Conservation (phyloP, 2,797 vertebrate genomes). For the Pristis pectinata region DNA sequence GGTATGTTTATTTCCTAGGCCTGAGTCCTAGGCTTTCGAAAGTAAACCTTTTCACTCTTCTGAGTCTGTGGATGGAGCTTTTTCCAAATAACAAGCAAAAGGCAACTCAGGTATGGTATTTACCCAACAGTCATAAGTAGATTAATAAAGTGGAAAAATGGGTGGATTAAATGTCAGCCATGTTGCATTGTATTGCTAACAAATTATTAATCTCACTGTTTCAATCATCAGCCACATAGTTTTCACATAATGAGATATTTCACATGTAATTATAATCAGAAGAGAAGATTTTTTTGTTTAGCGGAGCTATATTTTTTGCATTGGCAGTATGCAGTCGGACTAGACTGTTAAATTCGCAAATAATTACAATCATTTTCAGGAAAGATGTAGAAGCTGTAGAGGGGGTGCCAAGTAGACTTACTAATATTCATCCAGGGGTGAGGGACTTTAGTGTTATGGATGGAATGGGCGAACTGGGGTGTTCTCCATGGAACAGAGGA, state of each 20-base stretch:
- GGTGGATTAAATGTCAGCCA: background rate
- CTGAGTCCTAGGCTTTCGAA: slow-evolving; percentile 79
- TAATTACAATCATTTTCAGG: background rate
- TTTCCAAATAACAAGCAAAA: slow-evolving; percentile 62
- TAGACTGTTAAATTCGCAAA: background rate
- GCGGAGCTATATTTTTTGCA: background rate
- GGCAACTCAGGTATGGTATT: slow-evolving; percentile 9
- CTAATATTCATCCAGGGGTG: no score
- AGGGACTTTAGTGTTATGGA: background rate
- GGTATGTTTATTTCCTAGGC: slow-evolving; percentile 55
- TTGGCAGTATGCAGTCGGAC: background rate
- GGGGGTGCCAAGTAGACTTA: no score
- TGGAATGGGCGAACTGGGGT: background rate
- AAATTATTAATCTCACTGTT: background rate
- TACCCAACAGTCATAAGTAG: background rate
- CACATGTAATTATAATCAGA: background rate
- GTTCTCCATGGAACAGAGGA: no score
- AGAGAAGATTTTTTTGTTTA: background rate
- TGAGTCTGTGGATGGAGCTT: slow-evolving; percentile 94
- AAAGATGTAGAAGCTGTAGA: no score
- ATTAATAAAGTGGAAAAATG: background rate
- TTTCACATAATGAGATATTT: background rate
- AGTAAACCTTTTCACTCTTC: slow-evolving; percentile 82
- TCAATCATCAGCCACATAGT: background rate
- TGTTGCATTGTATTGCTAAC: background rate